phyloP scores from a whole-genome alignment of 1,140 invertebrate genomes.

The Hermatobates lingyangjiaoensis region DNA sequence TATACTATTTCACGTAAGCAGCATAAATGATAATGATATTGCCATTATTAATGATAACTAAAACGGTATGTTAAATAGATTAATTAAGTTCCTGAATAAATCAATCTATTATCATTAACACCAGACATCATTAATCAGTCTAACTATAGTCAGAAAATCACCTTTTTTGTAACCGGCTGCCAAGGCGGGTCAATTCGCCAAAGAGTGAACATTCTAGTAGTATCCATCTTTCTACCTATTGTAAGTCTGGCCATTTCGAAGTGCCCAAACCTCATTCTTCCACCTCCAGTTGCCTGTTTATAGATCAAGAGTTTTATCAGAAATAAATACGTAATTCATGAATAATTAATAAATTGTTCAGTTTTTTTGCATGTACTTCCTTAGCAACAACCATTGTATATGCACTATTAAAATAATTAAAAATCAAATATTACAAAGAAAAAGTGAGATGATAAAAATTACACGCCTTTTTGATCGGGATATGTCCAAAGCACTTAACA shows the following conservation, averaged over 20 bases:
- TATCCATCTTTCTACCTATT: conserved; percentile 55
- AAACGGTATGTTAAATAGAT: neutral
- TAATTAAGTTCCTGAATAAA: neutral
- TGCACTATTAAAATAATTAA: too few relatives aligned
- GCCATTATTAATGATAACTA: too few relatives aligned
- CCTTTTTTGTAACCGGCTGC: conserved; percentile 86
- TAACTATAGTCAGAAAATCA: conserved; percentile 16
- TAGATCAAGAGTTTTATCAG: conserved; percentile 14
- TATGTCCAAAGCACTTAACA: too few relatives aligned
- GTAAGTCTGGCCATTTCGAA: conserved; percentile 73
- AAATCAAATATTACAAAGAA: too few relatives aligned
- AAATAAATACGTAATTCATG: conserved; percentile 3
- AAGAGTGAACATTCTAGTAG: conserved; percentile 70
- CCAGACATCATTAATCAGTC: neutral
- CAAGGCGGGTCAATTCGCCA: conserved; percentile 90
- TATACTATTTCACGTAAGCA: too few relatives aligned
- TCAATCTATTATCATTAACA: neutral
- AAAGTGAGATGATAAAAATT: too few relatives aligned
- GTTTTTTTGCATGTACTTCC: neutral
- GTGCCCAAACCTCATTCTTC: conserved; percentile 56
- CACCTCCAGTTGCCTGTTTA: conserved; percentile 66
- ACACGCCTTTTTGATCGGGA: too few relatives aligned
- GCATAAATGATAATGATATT: too few relatives aligned
- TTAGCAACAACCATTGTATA: neutral
- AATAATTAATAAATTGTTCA: neutral